Conservation (phyloP, 2,888 invertebrate genomes). For the Nematopogon swammerdamellus region DNA sequence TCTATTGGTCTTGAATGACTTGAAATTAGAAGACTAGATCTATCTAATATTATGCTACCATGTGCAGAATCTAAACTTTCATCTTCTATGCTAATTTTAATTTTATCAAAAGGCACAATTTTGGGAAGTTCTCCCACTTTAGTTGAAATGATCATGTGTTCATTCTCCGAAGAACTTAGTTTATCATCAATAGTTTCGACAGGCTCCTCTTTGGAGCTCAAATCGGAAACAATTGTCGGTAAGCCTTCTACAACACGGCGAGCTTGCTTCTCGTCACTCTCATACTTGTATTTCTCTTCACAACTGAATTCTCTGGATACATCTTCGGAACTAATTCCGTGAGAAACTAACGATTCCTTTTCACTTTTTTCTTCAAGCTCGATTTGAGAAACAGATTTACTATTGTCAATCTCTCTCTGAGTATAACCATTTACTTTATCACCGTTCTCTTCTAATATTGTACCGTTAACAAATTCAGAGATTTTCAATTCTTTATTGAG, state of each 20-base stretch:
- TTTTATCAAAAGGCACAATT: too few relatives aligned
- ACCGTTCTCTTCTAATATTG: background rate
- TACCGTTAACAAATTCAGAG: too few relatives aligned
- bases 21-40: too few relatives aligned
- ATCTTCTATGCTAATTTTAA: too few relatives aligned
- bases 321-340: slow-evolving; percentile 40
- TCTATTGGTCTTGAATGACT: too few relatives aligned
- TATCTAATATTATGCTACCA: too few relatives aligned
- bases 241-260: too few relatives aligned
- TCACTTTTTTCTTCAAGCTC: slow-evolving; percentile 4
- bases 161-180: background rate
- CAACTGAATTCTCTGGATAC: slow-evolving; percentile 39
- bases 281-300: slow-evolving; percentile 44
- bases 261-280: slow-evolving; percentile 30
- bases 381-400: slow-evolving; percentile 4
- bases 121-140: background rate
- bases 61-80: too few relatives aligned
- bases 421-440: background rate
- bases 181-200: background rate
- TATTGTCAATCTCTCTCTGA: background rate
- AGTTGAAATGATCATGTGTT: background rate
- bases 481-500: too few relatives aligned
- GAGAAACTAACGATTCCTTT: slow-evolving; percentile 5
- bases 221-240: too few relatives aligned
- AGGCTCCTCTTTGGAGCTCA: background rate